A percentile compares a stretch with the other conserved stretches of the same genome.
Conservation (phyloP, 2,113 vertebrate genomes). For the Alligator sinensis region DNA sequence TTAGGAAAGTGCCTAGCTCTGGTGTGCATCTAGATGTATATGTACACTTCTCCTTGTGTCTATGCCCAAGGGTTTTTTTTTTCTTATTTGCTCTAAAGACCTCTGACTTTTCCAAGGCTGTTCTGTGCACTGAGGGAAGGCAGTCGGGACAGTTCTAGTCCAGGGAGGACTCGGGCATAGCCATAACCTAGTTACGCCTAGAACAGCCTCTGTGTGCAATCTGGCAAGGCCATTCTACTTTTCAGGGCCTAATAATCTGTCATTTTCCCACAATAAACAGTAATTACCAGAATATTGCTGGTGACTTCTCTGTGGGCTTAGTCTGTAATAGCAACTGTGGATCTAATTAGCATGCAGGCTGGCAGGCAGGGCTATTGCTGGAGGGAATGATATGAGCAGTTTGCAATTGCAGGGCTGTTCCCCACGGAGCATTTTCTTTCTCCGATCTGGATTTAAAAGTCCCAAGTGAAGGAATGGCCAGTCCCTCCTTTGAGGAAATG, state of each 20-base stretch:
- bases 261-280: accelerated
- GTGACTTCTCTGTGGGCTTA: neutral
- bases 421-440: accelerated
- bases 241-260: neutral
- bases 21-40: neutral
- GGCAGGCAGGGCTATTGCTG: accelerated
- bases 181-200: neutral
- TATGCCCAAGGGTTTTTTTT: neutral
- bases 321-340: accelerated
- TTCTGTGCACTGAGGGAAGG: neutral
- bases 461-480: accelerated
- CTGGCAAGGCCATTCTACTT: neutral
- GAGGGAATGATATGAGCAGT: accelerated
- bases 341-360: accelerated
- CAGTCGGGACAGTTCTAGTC: neutral
- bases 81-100: neutral
- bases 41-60: neutral
- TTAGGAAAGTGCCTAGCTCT: too few relatives aligned
- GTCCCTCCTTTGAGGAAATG: neutral
- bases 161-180: neutral
- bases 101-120: neutral
- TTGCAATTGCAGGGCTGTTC: neutral
- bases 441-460: neutral
- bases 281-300: accelerated
- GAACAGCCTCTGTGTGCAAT: neutral